phyloP scores from a whole-genome alignment of 2,113 vertebrate genomes.

The Laterallus jamaicensis region DNA sequence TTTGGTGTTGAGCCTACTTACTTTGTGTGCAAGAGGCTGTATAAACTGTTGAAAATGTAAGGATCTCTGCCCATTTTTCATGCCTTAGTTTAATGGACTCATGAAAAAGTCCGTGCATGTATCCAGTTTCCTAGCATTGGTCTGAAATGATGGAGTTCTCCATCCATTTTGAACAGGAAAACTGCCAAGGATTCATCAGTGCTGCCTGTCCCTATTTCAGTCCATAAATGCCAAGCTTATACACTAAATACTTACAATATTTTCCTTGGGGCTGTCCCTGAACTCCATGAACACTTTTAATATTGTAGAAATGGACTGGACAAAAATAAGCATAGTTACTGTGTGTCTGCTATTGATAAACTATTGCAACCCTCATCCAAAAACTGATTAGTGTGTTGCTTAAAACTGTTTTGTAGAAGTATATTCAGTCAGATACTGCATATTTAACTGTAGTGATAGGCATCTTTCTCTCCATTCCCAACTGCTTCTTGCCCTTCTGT shows the following conservation, averaged over 20 bases:
- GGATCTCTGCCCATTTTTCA: constrained; percentile 17
- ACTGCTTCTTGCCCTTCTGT: not conserved
- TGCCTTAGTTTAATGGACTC: constrained; percentile 31
- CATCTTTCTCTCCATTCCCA: not conserved
- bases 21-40: constrained; percentile 21
- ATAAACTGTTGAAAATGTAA: constrained; percentile 33
- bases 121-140: constrained; percentile 35
- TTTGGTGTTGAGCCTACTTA: constrained; percentile 13
- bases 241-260: not conserved
- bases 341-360: not conserved
- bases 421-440: not conserved
- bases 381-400: not conserved
- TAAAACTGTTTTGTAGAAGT: not conserved
- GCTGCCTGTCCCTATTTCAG: constrained; percentile 15
- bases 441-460: not conserved
- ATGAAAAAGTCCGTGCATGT: not conserved
- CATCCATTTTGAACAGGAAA: constrained; percentile 20
- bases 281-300: constrained; percentile 9
- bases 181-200: constrained; percentile 22
- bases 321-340: not conserved
- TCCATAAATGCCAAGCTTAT: not conserved
- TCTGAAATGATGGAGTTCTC: constrained; percentile 43
- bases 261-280: constrained; percentile 8
- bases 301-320: not conserved
- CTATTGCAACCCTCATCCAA: not conserved